A percentile compares a stretch with the other conserved stretches of the same genome.
Evolutionary conservation across 1,140 invertebrate genomes (phyloP).

Genomic region (Muscidifurax raptorellus): DNA sequence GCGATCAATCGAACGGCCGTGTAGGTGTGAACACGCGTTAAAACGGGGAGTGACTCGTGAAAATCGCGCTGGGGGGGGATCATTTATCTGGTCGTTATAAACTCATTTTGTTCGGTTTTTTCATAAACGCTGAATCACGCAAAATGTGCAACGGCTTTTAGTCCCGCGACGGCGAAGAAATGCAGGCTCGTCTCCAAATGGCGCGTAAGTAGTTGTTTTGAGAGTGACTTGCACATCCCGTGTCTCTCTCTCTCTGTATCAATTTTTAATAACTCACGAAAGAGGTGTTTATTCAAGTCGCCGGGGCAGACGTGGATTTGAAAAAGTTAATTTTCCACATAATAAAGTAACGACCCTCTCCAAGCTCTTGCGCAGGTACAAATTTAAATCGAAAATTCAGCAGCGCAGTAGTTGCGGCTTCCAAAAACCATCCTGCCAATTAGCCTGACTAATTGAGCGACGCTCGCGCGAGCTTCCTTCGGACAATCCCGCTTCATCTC

Average conservation of each 20-base stretch:
- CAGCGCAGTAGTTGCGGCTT: too few relatives aligned
- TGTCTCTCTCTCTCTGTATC: too few relatives aligned
- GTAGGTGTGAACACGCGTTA: neutral
- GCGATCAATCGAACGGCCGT: neutral
- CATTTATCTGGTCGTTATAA: constrained; percentile 14
- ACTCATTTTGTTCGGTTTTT: constrained; percentile 8
- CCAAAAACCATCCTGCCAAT: constrained; percentile 7
- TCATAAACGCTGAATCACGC: neutral
- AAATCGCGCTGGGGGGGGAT: neutral
- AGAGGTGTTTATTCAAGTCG: neutral
- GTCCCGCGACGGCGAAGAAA: neutral
- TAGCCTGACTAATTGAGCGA: neutral
- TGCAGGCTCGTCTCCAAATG: neutral
- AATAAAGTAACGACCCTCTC: too few relatives aligned
- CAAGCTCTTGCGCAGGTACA: too few relatives aligned
- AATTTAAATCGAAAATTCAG: neutral
- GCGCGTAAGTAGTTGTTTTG: neutral
- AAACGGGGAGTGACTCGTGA: neutral
- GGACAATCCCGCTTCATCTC: neutral
- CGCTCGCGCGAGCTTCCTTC: neutral
- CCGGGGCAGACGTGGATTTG: too few relatives aligned
- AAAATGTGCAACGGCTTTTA: neutral
- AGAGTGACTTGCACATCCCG: neutral
- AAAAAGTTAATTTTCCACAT: too few relatives aligned
- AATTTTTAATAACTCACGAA: neutral